These are phyloP conservation scores for Pomatostomus ruficeps DNA, from an alignment of 2,113 vertebrate species.

Conservation along the genomic window DNA sequence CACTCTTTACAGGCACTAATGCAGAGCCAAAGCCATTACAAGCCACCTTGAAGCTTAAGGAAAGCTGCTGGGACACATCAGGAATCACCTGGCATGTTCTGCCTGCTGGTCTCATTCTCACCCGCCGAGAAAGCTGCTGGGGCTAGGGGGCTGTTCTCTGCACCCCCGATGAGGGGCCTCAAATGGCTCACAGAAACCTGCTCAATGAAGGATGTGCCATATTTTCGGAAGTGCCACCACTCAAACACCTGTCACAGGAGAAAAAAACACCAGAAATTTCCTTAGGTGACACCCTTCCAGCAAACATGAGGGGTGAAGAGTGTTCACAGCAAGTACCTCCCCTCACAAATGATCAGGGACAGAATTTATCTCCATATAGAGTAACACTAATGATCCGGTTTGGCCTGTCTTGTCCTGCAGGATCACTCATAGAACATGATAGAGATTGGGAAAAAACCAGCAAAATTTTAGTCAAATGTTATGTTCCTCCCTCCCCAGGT, in stretches of 20 bases:
- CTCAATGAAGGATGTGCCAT: conserved; percentile 96
- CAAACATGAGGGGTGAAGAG: neutral
- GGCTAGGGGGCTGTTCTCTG: conserved; percentile 79
- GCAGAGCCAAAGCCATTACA: neutral
- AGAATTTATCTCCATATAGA: neutral
- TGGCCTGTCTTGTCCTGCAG: neutral
- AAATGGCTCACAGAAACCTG: conserved; percentile 96
- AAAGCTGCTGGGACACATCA: neutral
- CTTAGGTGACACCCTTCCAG: neutral
- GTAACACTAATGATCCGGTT: neutral
- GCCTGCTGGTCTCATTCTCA: conserved; percentile 79
- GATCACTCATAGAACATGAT: neutral
- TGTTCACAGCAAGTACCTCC: neutral
- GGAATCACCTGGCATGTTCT: conserved; percentile 87
- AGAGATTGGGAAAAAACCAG: neutral
- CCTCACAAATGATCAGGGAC: neutral
- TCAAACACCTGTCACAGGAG: conserved; percentile 87
- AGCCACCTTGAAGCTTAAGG: neutral
- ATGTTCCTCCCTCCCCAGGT: neutral
- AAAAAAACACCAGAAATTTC: neutral
- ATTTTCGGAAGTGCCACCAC: conserved; percentile 98
- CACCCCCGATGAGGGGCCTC: conserved; percentile 88
- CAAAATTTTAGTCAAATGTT: neutral
- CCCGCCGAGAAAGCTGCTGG: conserved; percentile 80
- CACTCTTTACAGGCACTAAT: neutral